Base-by-base conservation (phyloP, 2,888 invertebrate species). In the Sepioteuthis lessoniana region DNA sequence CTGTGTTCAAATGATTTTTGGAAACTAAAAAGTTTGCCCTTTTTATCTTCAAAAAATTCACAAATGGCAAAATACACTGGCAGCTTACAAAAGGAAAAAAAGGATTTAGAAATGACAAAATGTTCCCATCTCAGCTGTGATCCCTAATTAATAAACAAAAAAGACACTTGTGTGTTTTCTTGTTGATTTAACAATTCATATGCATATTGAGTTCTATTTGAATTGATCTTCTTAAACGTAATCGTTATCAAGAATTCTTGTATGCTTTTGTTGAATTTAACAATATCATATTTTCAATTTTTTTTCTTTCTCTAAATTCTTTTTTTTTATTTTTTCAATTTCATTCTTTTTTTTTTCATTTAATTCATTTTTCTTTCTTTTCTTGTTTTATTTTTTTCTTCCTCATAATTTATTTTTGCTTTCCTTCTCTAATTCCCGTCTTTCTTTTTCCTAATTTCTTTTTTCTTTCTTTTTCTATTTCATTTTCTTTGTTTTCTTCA, bases 1-100 rank as follows among this genome's bases (percentile, higher is more conserved):
- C 94, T 95, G 95, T 93, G n/a, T 76, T n/a, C 76, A n/a, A 76
- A n/a, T 76, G 16, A 35, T 76, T n/a, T 76, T 76, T 76, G 76
- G 76, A 76, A 76, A 76, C n/a, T 76, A 76, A 76, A 76, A 76
- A 13, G n/a, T n/a, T 76, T n/a, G n/a, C 76, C 13, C n/a, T 35
- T n/a, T 76, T n/a, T 76, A 25, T n/a, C 42, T 42, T 42, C 7
- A 7, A 16, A 7, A 35, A 76, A 76, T 21, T 76, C 76, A 76
- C 8, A 31, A 31, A 31, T 31, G 60, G 31, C 76, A 76, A 76
- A n/a, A 13, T n/a, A 55, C 7, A 55, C 25, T 55, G 55, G 55
- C 55, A 55, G 55, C 55, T 55, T 55, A 25, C 25, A 25, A 55
- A 55, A 55, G 25, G 7, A 47, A 47, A 47, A 47, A 47, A 55